Evolutionary conservation across 2,888 invertebrate genomes (phyloP).

Genomic region (Drosophila formosana): DNA sequence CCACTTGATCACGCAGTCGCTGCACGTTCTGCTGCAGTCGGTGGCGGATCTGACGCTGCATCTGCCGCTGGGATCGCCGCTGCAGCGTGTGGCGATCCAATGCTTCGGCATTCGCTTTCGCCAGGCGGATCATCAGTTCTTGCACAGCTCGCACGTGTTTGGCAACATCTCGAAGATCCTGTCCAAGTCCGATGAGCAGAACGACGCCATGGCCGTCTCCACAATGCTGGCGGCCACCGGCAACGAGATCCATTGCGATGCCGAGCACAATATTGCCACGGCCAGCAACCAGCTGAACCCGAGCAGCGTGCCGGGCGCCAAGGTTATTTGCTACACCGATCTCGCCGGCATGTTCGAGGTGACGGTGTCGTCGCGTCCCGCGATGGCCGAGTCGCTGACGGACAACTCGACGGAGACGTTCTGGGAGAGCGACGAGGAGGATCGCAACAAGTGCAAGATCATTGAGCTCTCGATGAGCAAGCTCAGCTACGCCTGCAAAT

Average conservation of each 20-base stretch:
- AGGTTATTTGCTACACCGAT: constrained; percentile 82
- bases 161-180: constrained; percentile 98
- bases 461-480: constrained; percentile 89
- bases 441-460: constrained; percentile 95
- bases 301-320: constrained; percentile 65
- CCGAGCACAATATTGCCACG: constrained; percentile 76
- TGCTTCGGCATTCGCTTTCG: constrained; percentile 97
- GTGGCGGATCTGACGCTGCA: constrained; percentile 96
- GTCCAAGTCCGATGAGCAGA: constrained; percentile 94
- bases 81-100: constrained; percentile 96
- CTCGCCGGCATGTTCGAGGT: constrained; percentile 85
- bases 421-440: constrained; percentile 99
- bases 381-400: constrained; percentile 96
- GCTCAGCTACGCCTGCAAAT: constrained; percentile 85
- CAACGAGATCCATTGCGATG: constrained; percentile 74
- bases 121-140: constrained; percentile 94
- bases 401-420: constrained; percentile 99
- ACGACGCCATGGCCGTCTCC: constrained; percentile 85
- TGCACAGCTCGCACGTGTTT: constrained; percentile 96
- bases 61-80: constrained; percentile 93
- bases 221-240: constrained; percentile 66
- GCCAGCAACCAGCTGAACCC: constrained; percentile 17
- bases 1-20: constrained; percentile 89
- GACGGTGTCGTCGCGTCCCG: constrained; percentile 96
- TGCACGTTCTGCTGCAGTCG: constrained; percentile 95